Evolutionary conservation across 2,888 invertebrate species (phyloP).

Genomic region (Mesopsocus fuscifrons): DNA sequence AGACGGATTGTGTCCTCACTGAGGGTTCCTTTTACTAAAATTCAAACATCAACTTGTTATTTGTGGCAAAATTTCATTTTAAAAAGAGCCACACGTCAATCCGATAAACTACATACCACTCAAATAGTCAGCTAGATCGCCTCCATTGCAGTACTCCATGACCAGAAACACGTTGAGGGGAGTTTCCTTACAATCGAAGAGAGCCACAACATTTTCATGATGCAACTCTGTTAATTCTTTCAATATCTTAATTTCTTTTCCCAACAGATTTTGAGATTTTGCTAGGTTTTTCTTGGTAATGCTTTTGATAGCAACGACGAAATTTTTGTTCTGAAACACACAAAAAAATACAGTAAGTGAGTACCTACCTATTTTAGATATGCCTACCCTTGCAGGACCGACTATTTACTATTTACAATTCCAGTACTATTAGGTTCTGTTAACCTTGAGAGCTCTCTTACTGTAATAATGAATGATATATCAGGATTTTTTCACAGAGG

Average conservation of each 20-base stretch:
- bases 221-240: slow-evolving; percentile 94
- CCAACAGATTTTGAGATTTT: slow-evolving; percentile 91
- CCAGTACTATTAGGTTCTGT: too few relatives aligned
- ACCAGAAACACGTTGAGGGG: slow-evolving; percentile 88
- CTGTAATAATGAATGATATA: too few relatives aligned
- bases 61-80: background rate
- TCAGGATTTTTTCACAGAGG: too few relatives aligned
- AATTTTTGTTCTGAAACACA: slow-evolving; percentile 55
- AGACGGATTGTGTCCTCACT: slow-evolving; percentile 93
- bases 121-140: slow-evolving; percentile 95
- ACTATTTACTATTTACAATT: too few relatives aligned
- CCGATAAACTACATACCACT: slow-evolving; percentile 33
- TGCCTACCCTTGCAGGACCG: too few relatives aligned
- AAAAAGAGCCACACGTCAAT: slow-evolving; percentile 11
- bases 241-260: slow-evolving; percentile 97
- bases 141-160: slow-evolving; percentile 99
- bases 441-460: too few relatives aligned
- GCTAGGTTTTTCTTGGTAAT: slow-evolving; percentile 95
- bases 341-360: slow-evolving; percentile 15
- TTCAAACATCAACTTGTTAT: slow-evolving; percentile 14
- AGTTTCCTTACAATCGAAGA: slow-evolving; percentile 93
- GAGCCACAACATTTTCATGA: slow-evolving; percentile 95
- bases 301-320: slow-evolving; percentile 90
- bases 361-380: too few relatives aligned
- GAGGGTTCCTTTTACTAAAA: slow-evolving; percentile 70